phyloP scores from a whole-genome alignment of 2,797 vertebrate genomes.

The Coendou prehensilis region DNA sequence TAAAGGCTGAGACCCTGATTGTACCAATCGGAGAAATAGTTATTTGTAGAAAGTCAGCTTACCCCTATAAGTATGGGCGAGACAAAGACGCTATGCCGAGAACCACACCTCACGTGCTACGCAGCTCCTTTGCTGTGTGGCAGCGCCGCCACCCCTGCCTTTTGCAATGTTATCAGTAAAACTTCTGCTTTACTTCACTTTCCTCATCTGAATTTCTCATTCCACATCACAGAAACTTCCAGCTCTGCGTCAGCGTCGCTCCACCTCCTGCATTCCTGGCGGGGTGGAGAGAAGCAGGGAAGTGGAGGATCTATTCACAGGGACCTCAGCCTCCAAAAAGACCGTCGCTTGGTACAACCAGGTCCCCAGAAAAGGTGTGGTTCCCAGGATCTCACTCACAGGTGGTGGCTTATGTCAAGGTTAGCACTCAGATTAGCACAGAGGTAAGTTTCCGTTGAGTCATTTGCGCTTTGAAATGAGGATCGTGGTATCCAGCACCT shows the following conservation, averaged over 20 bases:
- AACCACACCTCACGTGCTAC: background rate
- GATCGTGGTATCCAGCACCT: fast-evolving
- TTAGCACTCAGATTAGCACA: too few relatives aligned
- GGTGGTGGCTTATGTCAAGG: background rate
- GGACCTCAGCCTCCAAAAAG: background rate
- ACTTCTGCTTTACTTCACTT: background rate
- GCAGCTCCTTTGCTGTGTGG: background rate
- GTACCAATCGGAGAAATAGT: background rate
- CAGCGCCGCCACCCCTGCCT: background rate
- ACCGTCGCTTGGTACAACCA: background rate
- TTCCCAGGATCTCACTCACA: fast-evolving
- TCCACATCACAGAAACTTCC: background rate
- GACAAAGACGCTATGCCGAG: background rate
- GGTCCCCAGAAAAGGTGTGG: background rate
- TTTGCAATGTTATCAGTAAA: background rate
- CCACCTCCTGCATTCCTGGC: background rate
- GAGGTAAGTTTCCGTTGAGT: fast-evolving
- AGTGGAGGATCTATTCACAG: background rate
- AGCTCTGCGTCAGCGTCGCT: background rate
- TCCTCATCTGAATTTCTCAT: background rate
- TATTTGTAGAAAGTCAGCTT: background rate
- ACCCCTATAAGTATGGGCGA: background rate
- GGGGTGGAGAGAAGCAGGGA: background rate
- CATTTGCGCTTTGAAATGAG: background rate
- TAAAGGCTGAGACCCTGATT: background rate